Evolutionary conservation across 2,113 vertebrate species (phyloP).

Genomic region (Sturnira hondurensis): DNA sequence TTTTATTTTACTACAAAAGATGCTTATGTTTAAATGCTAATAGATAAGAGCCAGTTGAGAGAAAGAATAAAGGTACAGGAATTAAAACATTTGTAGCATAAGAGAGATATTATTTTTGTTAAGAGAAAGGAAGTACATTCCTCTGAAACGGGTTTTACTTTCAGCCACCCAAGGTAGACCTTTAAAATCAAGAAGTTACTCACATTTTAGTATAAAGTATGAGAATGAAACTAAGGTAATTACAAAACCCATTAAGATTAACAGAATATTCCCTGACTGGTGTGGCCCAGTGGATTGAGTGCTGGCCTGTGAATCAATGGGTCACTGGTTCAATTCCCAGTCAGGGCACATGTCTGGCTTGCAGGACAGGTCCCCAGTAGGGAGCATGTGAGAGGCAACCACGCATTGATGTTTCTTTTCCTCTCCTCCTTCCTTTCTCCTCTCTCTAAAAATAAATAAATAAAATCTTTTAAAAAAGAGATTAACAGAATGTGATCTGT

Average conservation of each 20-base stretch:
- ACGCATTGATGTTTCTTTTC: too few species aligned
- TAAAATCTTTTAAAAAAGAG: not conserved
- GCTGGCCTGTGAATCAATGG: too few species aligned
- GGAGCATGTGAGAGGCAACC: too few species aligned
- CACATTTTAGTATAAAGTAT: constrained; percentile 17
- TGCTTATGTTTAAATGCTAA: not conserved
- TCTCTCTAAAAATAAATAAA: too few species aligned
- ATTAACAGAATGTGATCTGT: not conserved
- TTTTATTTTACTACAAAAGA: constrained; percentile 27
- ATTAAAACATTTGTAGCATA: constrained; percentile 9
- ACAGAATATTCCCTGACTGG: not conserved
- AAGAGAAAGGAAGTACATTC: not conserved
- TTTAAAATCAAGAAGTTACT: constrained; percentile 29
- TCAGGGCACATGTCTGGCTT: too few species aligned
- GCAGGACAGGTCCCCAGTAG: too few species aligned
- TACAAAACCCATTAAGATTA: not conserved
- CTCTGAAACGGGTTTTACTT: not conserved
- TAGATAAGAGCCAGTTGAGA: not conserved
- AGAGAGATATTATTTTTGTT: not conserved
- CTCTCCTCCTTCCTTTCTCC: too few species aligned
- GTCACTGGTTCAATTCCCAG: too few species aligned
- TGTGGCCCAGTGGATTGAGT: too few species aligned
- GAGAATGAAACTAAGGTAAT: not conserved
- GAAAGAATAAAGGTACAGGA: not conserved
- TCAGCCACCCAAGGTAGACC: not conserved